Evolutionary conservation across 2,888 invertebrate species (phyloP), one percentile per base, ranked within the genome.

Genomic region (Diarsia dahlii): DNA sequence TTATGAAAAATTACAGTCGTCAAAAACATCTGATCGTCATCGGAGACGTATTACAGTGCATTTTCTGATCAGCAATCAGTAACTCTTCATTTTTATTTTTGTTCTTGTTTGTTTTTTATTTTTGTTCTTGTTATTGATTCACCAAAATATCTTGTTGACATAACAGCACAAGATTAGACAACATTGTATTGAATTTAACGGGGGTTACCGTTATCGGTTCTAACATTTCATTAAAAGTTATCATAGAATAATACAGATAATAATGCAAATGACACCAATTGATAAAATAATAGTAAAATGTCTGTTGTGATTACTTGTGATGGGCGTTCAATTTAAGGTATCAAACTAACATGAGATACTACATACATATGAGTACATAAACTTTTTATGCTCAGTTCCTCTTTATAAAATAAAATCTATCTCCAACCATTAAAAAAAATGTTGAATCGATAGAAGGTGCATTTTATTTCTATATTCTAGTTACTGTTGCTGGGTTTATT

Each of bases 121-220:
- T n/a, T n/a, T n/a, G n/a, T 45, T 56, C 12, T 50, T 15, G n/a
- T n/a, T 8, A 73, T 48, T 73, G 18, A 18, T 80, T 63, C 28
- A 54, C 39, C 39, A 54, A 80, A 80, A 79, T 34, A 70, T 63
- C 39, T 45, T 45, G 62, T 23, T 18, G 18, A 71, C 18, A 20
- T 39, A 64, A 46, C 74, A 39, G 50, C 39, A 62, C 12, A 48
- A 45, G 15, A 54, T 77, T 28, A 50, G 8, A 64, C 60, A 52
- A 28, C 20, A 72, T 15, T 52, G 0, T n/a, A 28, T 54, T 56
- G 3, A 56, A 80, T 45, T 39, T 75, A 65, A 23, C 1, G 4
- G 12, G 50, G 18, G 10, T 64, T 80, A 56, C 63, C n/a, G 2
- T 56, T 56, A 56, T 54, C 39, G 15, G 12, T 62, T 39, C 6